phyloP scores from a whole-genome alignment of 2,797 vertebrate species.

The Pogonophryne albipinna region DNA sequence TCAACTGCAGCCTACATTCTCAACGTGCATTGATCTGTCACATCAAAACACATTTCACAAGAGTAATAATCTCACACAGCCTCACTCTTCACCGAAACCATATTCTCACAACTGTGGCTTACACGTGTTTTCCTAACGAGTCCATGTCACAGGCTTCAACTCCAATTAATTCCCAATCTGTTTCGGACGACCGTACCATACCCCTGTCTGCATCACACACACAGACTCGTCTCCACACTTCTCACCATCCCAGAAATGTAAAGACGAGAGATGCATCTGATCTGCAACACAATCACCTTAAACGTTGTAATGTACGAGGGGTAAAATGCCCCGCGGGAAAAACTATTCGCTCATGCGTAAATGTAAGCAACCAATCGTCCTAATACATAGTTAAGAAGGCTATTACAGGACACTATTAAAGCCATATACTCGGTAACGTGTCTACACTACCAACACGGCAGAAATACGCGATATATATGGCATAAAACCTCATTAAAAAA shows the following conservation, averaged over 20 bases:
- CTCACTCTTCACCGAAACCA: constrained; percentile 57
- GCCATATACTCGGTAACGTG: constrained; percentile 40
- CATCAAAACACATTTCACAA: constrained; percentile 76
- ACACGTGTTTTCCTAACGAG: constrained; percentile 81
- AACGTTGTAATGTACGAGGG: constrained; percentile 45
- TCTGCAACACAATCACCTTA: constrained; percentile 58
- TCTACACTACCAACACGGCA: constrained; percentile 26
- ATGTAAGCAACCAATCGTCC: constrained; percentile 60
- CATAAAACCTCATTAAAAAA: constrained; percentile 1
- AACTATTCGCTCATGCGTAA: constrained; percentile 53
- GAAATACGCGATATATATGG: neutral
- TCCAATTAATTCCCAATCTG: constrained; percentile 79
- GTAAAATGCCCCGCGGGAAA: constrained; percentile 65
- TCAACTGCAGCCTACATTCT: constrained; percentile 78
- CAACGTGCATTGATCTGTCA: constrained; percentile 74
- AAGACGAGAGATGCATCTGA: constrained; percentile 32
- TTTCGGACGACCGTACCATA: constrained; percentile 58
- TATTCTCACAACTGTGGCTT: constrained; percentile 71
- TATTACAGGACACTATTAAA: constrained; percentile 46
- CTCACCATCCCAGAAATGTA: constrained; percentile 39
- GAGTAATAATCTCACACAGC: constrained; percentile 65
- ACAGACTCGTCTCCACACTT: constrained; percentile 26
- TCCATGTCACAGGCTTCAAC: constrained; percentile 77
- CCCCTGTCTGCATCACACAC: constrained; percentile 46
- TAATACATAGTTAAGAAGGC: constrained; percentile 42